phyloP scores from a whole-genome alignment of 2,888 invertebrate species.

The Clivina fossor region DNA sequence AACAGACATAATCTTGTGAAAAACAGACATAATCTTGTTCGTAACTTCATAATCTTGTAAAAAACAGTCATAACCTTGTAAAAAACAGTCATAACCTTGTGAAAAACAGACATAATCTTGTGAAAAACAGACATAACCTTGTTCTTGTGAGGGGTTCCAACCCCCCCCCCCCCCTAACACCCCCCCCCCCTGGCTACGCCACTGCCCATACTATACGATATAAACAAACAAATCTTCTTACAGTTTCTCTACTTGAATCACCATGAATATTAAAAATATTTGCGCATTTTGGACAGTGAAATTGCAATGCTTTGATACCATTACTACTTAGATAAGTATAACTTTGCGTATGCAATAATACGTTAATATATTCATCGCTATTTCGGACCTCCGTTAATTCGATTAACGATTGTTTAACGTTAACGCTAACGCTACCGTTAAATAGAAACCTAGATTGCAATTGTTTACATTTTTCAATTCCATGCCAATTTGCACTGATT shows the following conservation, averaged over 20 bases:
- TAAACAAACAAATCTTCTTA: too few species aligned
- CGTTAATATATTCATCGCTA: slow-evolving; percentile 16
- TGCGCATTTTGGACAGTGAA: slow-evolving; percentile 25
- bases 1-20: too few species aligned
- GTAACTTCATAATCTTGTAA: too few species aligned
- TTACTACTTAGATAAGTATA: slow-evolving; percentile 18
- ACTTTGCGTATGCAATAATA: slow-evolving; percentile 25
- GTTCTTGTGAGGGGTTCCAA: too few species aligned
- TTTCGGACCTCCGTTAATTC: slow-evolving; percentile 19
- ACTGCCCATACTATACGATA: too few species aligned
- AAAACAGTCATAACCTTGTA: too few species aligned
- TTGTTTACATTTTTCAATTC: slow-evolving; percentile 56
- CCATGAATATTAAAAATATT: slow-evolving; percentile 24
- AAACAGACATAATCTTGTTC: too few species aligned
- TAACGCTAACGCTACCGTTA: slow-evolving; percentile 22
- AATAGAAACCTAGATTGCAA: slow-evolving; percentile 30
- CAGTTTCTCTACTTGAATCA: slow-evolving; percentile 11
- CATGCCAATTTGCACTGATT: slow-evolving; percentile 64
- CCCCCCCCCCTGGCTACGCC: too few species aligned
- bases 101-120: too few species aligned
- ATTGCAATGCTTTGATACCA: slow-evolving; percentile 10
- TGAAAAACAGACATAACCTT: too few species aligned
- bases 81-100: too few species aligned
- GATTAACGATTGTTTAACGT: slow-evolving; percentile 11
- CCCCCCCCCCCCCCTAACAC: too few species aligned